Percentiles rank a stretch among this genome's conserved stretches.
Conservation (phyloP, 2,797 vertebrate genomes). For the Urophycis tenuis region DNA sequence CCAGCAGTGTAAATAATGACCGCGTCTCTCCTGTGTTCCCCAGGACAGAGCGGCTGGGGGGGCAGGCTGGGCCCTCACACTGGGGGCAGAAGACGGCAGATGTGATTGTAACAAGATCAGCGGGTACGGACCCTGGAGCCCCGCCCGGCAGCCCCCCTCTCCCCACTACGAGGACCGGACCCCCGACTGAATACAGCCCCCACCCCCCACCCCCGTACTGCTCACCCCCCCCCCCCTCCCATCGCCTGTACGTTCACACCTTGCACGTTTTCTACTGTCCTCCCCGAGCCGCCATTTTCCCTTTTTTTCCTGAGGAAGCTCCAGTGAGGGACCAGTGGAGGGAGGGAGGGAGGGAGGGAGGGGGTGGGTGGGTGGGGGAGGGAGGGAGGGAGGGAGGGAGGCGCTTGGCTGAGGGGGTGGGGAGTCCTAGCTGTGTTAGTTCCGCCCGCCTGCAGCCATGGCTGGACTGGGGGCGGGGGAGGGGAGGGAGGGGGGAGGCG, state of each 20-base stretch:
- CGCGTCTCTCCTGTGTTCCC: too few species aligned
- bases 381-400: conserved; percentile 9
- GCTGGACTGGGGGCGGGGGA: conserved; percentile 6
- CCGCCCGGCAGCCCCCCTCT: conserved; percentile 18
- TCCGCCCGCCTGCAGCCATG: conserved; percentile 39
- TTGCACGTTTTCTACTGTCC: conserved; percentile 12
- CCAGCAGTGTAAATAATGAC: too few species aligned
- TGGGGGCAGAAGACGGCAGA: conserved; percentile 51
- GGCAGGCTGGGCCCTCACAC: too few species aligned
- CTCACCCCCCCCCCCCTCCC: conserved; percentile 1
- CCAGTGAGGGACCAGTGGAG: conserved; percentile 24
- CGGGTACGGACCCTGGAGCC: conserved; percentile 51
- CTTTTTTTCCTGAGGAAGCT: conserved; percentile 34
- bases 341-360: conserved; percentile 7
- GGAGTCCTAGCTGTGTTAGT: conserved; percentile 18
- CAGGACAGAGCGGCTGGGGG: too few species aligned
- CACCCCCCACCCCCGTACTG: conserved; percentile 2
- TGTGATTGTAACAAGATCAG: conserved; percentile 60
- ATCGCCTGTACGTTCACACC: conserved; percentile 2
- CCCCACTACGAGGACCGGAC: conserved; percentile 35
- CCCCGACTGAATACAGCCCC: conserved; percentile 18
- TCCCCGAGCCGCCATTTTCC: conserved; percentile 43
- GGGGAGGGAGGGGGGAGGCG: neutral
- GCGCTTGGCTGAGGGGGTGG: neutral
- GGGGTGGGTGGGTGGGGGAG: conserved; percentile 8